phyloP scores from a whole-genome alignment of 2,888 invertebrate genomes.

The Seira sanloemensis region DNA sequence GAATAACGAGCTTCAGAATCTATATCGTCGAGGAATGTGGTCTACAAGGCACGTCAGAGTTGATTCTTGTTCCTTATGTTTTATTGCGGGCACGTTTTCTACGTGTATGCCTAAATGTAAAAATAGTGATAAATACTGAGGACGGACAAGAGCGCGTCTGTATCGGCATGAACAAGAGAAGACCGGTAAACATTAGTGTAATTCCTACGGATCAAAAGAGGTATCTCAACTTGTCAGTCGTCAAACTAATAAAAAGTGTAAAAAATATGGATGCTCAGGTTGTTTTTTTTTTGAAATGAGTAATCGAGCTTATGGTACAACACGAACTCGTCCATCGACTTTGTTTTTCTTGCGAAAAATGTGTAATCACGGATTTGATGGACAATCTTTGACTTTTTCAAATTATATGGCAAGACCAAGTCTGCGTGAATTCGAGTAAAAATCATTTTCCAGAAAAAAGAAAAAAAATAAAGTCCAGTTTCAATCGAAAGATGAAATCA shows the following conservation, averaged over 20 bases:
- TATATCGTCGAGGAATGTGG: constrained; percentile 39
- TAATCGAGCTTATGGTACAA: constrained; percentile 67
- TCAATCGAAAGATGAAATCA: too few species aligned
- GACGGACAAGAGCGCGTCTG: constrained; percentile 32
- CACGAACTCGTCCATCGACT: constrained; percentile 67
- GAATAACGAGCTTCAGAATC: too few species aligned
- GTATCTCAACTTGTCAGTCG: constrained; percentile 55
- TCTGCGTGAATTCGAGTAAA: too few species aligned
- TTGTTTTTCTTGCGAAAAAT: constrained; percentile 54
- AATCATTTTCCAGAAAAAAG: too few species aligned
- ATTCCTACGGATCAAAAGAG: constrained; percentile 37
- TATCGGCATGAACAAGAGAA: too few species aligned
- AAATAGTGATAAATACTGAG: constrained; percentile 15
- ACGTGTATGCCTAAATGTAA: constrained; percentile 24
- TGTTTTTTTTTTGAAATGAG: too few species aligned
- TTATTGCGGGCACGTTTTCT: constrained; percentile 51
- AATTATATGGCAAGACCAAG: too few species aligned
- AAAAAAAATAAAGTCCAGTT: too few species aligned
- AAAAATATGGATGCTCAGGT: constrained; percentile 49
- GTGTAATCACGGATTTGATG: too few species aligned
- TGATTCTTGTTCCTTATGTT: constrained; percentile 45
- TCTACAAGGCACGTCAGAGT: constrained; percentile 44
- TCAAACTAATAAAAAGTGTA: constrained; percentile 60
- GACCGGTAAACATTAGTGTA: constrained; percentile 37
- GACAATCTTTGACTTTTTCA: constrained; percentile 5